Conservation (phyloP, 2,797 vertebrate species). For the Sarcoramphus papa region DNA sequence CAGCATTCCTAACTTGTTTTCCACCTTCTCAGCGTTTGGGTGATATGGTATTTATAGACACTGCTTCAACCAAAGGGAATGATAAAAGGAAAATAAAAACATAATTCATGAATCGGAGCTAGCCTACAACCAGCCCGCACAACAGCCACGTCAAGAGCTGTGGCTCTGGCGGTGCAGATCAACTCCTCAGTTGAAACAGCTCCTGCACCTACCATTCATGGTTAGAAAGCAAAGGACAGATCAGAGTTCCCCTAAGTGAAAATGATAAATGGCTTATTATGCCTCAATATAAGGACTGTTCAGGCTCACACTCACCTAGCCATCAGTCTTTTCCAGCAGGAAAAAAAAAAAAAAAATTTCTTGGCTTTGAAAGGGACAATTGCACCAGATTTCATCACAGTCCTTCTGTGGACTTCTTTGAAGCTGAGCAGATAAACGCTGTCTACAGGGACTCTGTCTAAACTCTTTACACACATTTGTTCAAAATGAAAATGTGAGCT, state of each 20-base stretch:
- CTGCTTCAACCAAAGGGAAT: background rate
- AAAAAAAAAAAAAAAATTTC: background rate
- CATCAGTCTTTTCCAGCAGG: background rate
- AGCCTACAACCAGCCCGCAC: background rate
- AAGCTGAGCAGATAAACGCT: slow-evolving; percentile 8
- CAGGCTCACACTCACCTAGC: background rate
- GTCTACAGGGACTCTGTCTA: background rate
- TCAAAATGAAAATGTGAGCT: slow-evolving; percentile 21
- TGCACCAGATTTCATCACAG: slow-evolving; percentile 14
- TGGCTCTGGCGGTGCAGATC: background rate
- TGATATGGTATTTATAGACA: background rate
- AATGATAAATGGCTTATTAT: background rate
- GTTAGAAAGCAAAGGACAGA: background rate
- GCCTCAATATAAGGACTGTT: background rate
- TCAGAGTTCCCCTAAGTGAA: background rate
- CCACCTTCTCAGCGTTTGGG: background rate
- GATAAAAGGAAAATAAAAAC: slow-evolving; percentile 21
- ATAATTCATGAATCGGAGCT: background rate
- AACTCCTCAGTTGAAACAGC: background rate
- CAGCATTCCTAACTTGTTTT: background rate
- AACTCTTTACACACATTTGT: slow-evolving; percentile 22
- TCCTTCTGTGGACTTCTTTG: background rate
- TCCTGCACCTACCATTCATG: background rate
- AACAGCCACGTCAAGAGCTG: background rate
- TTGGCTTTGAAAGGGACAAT: background rate